Conservation (phyloP, 2,888 invertebrate genomes). For the Leptinotarsa tumamoca region DNA sequence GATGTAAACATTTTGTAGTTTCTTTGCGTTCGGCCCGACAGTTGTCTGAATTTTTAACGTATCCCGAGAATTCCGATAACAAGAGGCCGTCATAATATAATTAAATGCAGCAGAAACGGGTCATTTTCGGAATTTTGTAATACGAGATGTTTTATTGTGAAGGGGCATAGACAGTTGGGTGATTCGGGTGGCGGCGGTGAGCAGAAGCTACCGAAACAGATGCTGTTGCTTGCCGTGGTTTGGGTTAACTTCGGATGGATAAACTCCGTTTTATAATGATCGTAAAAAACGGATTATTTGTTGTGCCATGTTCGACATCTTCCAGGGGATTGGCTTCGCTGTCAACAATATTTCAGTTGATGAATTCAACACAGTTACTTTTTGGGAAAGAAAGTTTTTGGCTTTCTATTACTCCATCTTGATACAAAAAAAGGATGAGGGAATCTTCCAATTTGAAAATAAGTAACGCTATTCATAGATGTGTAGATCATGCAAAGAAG, state of each 20-base stretch:
- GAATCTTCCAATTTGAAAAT: no score
- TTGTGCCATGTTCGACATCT: neutral
- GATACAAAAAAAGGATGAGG: no score
- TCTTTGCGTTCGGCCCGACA: conserved; percentile 42
- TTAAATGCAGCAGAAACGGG: conserved; percentile 43
- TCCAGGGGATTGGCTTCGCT: neutral
- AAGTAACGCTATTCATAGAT: no score
- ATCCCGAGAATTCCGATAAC: conserved; percentile 38
- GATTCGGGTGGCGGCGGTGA: neutral
- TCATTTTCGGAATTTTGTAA: conserved; percentile 44
- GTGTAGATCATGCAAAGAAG: no score
- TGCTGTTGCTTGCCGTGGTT: conserved; percentile 1
- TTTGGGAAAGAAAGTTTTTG: no score
- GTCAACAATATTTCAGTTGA: neutral
- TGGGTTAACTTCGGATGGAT: conserved; percentile 9
- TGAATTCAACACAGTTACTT: neutral
- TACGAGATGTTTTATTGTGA: conserved; percentile 37
- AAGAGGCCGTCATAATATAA: conserved; percentile 41
- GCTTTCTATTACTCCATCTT: no score
- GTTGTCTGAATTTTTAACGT: conserved; percentile 45
- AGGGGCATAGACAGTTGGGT: neutral
- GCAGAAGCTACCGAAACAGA: conserved; percentile 5
- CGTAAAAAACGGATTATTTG: conserved; percentile 8
- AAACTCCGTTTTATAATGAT: conserved; percentile 5
- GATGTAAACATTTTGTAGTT: conserved; percentile 46